Evolutionary conservation across 2,797 vertebrate species (phyloP), one percentile per base, ranked within the genome.

Genomic region (Microctenopoma steveboyesi): DNA sequence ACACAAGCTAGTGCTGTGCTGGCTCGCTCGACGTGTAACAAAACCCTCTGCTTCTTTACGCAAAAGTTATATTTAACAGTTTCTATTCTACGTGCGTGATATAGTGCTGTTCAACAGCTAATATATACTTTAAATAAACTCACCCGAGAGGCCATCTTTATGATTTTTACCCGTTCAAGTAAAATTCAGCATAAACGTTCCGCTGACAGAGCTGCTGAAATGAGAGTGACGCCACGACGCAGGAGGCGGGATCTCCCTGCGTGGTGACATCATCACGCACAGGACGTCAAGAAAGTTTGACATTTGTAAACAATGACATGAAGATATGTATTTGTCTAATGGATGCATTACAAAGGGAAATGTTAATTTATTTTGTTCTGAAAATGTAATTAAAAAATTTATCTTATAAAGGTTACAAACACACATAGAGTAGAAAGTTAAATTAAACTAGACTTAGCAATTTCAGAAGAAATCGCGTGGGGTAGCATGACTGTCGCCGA

Each of bases 71-170:
- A 0, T 49, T 63, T 9, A 37, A 3, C 30, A 11, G 13, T 22
- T 1, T 1, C 8, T 33, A 3, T n/a, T 40, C 42, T 11, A 8
- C 14, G 0, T 6, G 5, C 9, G 12, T 11, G 5, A 0, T 2
- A 46, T 30, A 6, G 1, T 2, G 15, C 13, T 14, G 0, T 54
- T 60, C 16, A 30, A 39, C 1, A 12, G 33, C 2, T 16, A 9
- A n/a, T 59, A 53, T 66, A 56, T 1, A 7, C 7, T 37, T 62
- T 1, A 50, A 35, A 58, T 25, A n/a, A 58, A 91, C 92, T 92
- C 74, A 92, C 92, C 91, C 86, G 87, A 37, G 64, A 25, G 25
- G 78, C 63, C 92, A 92, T 92, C 71, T 71, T 86, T 74, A 57
- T 43, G 28, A 43, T 68, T 59, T 15, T 15, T 4, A 7, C 42